These are phyloP conservation scores for Pollenia angustigena DNA, from an alignment of 2,888 invertebrate species.

Conservation along the genomic window DNA sequence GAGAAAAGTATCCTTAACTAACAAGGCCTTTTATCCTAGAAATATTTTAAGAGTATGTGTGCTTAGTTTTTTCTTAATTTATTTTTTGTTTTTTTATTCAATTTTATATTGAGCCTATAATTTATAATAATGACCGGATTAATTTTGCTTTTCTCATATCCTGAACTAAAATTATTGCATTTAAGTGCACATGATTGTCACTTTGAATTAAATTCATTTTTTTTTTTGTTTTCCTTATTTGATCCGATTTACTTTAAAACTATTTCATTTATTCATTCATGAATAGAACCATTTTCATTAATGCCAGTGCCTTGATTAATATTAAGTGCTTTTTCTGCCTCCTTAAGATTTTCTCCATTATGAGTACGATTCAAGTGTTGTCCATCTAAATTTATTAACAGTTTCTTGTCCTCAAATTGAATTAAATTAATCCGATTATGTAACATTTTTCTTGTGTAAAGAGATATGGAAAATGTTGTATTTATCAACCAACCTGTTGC, in stretches of 20 bases:
- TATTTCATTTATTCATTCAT: slow-evolving; percentile 37
- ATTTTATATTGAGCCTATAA: slow-evolving; percentile 60
- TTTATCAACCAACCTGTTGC: slow-evolving; percentile 10
- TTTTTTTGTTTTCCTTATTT: slow-evolving; percentile 9
- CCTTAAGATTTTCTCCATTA: slow-evolving; percentile 26
- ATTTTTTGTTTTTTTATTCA: slow-evolving; percentile 5
- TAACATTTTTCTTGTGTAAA: slow-evolving; percentile 27
- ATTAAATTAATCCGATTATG: slow-evolving; percentile 67
- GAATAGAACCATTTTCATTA: not conserved
- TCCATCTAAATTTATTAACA: slow-evolving; percentile 34
- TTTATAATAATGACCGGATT: slow-evolving; percentile 66
- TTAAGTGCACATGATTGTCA: slow-evolving; percentile 48
- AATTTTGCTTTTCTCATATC: slow-evolving; percentile 37
- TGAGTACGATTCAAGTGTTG: not conserved
- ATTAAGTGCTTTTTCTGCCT: slow-evolving; percentile 7
- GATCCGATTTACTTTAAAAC: slow-evolving; percentile 44
- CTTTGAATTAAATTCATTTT: slow-evolving; percentile 43
- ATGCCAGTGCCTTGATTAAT: not conserved
- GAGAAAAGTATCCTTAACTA: slow-evolving; percentile 27
- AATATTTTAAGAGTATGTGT: not conserved
- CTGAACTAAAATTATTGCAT: slow-evolving; percentile 35
- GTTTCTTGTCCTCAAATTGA: slow-evolving; percentile 44
- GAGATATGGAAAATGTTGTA: slow-evolving; percentile 18
- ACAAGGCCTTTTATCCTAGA: slow-evolving; percentile 54
- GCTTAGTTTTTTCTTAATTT: not conserved